Base-by-base conservation (phyloP, 1,140 invertebrate genomes). In the Caenorhabditis remanei region DNA sequence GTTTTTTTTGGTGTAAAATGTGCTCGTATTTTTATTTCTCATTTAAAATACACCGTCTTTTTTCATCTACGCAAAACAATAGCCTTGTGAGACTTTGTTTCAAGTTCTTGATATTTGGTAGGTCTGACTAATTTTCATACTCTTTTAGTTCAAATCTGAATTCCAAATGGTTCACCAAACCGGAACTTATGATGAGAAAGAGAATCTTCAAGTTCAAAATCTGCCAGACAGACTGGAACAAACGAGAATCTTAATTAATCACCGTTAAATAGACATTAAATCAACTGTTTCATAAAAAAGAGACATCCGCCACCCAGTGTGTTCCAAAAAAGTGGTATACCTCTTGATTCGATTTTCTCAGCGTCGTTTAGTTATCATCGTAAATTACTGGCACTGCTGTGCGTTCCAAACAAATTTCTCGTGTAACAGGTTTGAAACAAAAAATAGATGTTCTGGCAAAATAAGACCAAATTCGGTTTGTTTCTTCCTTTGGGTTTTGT, bases 301-400 rank as follows among this genome's bases (percentile, higher is more conserved):
- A 43, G 65, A 63, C 41, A 71, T 43, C 65, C 65, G 65, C 65
- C 65, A 71, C 65, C 65, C 65, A 46, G 40, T 71, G 40, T 19
- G 65, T 71, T 71, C 65, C 65, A 71, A 71, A 71, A 71, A 71
- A 71, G 65, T 71, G 65, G 65, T 43, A 71, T 71, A 24, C 65
- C 65, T 41, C 19, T 14, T 71, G 65, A 71, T 71, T 71, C 65
- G 71, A 79, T 79, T 79, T 79, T 79, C 43, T 13, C 65, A 24
- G 8, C 67, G 43, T 24, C n/a, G 46, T 50, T 50, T 13, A 50
- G 46, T 50, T 50, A 50, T 79, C 71, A 79, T 21, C 46, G 71
- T 79, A 79, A 79, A 50, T 79, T 79, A 79, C 71, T 79, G 71
- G 71, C 71, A 79, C 65, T 71, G 41, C 19, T 71, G 65, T 46